phyloP scores from a whole-genome alignment of 2,888 invertebrate species.

The Metellina segmentata region DNA sequence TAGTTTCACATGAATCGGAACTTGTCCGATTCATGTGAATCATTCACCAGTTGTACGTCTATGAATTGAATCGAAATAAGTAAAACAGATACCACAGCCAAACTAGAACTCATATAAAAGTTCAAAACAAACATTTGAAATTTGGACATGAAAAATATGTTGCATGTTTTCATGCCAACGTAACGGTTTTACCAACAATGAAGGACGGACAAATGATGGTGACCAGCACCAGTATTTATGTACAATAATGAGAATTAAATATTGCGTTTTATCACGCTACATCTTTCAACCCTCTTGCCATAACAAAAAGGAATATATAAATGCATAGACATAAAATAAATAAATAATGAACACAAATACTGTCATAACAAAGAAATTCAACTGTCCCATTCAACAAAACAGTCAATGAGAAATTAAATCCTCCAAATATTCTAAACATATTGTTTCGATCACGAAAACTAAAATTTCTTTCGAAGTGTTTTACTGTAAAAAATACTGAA shows the following conservation, averaged over 20 bases:
- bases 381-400: background rate
- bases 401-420: background rate
- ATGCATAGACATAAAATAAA: constrained; percentile 15
- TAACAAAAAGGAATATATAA: background rate
- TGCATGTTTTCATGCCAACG: background rate
- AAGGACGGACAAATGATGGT: constrained; percentile 13
- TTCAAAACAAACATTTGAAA: background rate
- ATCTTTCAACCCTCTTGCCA: background rate
- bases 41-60: too few relatives aligned
- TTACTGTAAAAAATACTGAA: background rate
- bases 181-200: background rate
- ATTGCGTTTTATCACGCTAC: constrained; percentile 26
- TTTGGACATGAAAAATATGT: background rate
- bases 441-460: background rate
- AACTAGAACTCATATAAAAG: background rate
- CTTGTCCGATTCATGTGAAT: too few relatives aligned
- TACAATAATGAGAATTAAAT: constrained; percentile 39
- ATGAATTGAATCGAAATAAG: too few relatives aligned
- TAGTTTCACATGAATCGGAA: too few relatives aligned
- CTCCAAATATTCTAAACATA: background rate
- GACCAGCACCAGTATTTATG: constrained; percentile 54
- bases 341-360: constrained; percentile 38
- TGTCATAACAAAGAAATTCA: background rate
- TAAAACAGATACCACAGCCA: background rate
- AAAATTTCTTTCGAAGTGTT: background rate